Evolutionary conservation across 2,888 invertebrate genomes (phyloP).

Genomic region (Conus canariensis): DNA sequence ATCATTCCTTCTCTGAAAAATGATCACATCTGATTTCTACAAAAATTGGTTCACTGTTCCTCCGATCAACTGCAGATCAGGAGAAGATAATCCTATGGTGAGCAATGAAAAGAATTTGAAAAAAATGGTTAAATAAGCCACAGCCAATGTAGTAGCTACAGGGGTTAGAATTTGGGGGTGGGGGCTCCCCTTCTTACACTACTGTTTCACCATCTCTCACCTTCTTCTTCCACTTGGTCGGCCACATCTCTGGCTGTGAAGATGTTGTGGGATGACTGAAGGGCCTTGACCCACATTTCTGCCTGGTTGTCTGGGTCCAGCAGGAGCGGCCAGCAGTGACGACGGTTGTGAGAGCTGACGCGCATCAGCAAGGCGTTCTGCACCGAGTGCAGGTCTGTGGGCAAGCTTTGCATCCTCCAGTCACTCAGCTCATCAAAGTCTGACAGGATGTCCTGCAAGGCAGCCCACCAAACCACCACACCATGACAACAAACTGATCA

Average conservation of each 20-base stretch:
- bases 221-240: constrained; percentile 56
- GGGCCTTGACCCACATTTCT: constrained; percentile 73
- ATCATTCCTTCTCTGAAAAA: no score
- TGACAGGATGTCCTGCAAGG: constrained; percentile 66
- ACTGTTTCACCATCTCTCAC: constrained; percentile 41
- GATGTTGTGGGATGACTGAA: constrained; percentile 68
- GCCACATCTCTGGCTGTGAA: constrained; percentile 67
- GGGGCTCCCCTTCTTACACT: no score
- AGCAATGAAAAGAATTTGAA: no score
- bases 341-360: constrained; percentile 69
- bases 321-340: constrained; percentile 75
- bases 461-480: background rate
- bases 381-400: constrained; percentile 74
- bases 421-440: constrained; percentile 74
- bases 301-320: constrained; percentile 77
- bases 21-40: no score
- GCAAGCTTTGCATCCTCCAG: constrained; percentile 72
- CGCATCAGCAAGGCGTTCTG: constrained; percentile 76
- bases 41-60: no score
- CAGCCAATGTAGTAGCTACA: no score
- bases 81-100: no score
- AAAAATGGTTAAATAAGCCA: no score
- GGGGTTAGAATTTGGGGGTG: no score
- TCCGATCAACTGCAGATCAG: no score
- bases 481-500: background rate